Evolutionary conservation across 2,888 invertebrate genomes (phyloP).

Genomic region (Phytoseiulus persimilis): DNA sequence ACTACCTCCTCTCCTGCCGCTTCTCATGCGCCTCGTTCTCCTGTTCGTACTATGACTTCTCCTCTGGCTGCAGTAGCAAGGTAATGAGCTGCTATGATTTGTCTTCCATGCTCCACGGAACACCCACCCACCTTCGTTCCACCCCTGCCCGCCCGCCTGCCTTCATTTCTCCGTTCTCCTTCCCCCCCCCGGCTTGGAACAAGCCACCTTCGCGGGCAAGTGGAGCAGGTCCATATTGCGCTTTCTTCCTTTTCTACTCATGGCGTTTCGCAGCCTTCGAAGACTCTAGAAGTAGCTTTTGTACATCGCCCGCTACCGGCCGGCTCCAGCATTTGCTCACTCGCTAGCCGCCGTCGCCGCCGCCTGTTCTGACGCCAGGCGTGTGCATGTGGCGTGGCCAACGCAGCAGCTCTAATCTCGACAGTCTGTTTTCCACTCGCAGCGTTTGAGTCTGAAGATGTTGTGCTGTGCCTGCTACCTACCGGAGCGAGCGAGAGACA

Average conservation of each 20-base stretch:
- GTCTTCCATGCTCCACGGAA: constrained; percentile 36
- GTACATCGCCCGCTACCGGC: neutral
- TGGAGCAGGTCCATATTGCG: neutral
- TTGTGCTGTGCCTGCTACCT: neutral
- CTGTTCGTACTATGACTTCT: constrained; percentile 22
- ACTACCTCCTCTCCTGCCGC: neutral
- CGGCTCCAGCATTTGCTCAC: neutral
- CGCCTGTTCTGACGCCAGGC: neutral
- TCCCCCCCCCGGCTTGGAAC: neutral
- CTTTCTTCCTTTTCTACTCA: neutral
- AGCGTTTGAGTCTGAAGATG: neutral
- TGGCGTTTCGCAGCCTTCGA: neutral
- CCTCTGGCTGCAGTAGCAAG: constrained; percentile 14
- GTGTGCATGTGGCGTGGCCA: constrained; percentile 5
- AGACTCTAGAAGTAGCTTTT: neutral
- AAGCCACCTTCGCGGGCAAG: neutral
- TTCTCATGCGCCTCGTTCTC: constrained; percentile 18
- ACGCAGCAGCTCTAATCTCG: constrained; percentile 5
- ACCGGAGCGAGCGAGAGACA: neutral
- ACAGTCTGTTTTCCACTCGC: neutral
- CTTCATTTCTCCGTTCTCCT: neutral
- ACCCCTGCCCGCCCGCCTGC: neutral
- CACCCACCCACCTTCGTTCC: constrained; percentile 13
- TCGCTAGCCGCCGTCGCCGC: neutral
- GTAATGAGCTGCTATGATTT: constrained; percentile 39